phyloP scores from a whole-genome alignment of 2,888 invertebrate genomes.

The Clepsis dumicolana region DNA sequence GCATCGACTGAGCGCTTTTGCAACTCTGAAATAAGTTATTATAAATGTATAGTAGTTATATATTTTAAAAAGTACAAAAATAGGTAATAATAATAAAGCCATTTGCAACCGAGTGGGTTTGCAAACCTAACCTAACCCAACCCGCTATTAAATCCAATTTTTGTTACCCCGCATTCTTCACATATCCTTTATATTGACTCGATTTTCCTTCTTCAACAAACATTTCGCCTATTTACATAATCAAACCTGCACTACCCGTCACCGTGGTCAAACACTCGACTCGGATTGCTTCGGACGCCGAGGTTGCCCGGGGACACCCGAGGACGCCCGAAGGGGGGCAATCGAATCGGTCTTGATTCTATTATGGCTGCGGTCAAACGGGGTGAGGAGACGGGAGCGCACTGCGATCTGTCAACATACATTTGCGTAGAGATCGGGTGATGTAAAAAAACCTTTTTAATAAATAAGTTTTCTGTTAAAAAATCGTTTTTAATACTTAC shows the following conservation, averaged over 20 bases:
- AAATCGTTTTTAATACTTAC: no score
- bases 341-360: conserved; percentile 20
- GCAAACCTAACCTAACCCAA: background rate
- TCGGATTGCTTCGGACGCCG: conserved; percentile 27
- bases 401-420: conserved; percentile 20
- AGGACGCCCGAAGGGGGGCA: conserved; percentile 7
- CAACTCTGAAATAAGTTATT: no score
- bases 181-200: conserved; percentile 8
- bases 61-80: no score
- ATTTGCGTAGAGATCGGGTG: background rate
- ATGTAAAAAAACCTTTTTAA: background rate
- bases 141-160: background rate
- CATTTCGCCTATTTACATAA: conserved; percentile 31
- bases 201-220: conserved; percentile 24
- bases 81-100: no score
- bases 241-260: conserved; percentile 28
- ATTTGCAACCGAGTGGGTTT: no score
- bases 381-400: conserved; percentile 10
- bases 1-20: no score
- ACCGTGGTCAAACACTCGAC: conserved; percentile 37
- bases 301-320: conserved; percentile 12
- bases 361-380: conserved; percentile 33
- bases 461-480: no score
- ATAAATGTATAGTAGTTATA: no score
- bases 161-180: background rate